A percentile compares a stretch with the other conserved stretches of the same genome.
These are phyloP conservation scores for Sebastiscus albofasciatus DNA, from an alignment of 2,797 vertebrate species.

Conservation along the genomic window DNA sequence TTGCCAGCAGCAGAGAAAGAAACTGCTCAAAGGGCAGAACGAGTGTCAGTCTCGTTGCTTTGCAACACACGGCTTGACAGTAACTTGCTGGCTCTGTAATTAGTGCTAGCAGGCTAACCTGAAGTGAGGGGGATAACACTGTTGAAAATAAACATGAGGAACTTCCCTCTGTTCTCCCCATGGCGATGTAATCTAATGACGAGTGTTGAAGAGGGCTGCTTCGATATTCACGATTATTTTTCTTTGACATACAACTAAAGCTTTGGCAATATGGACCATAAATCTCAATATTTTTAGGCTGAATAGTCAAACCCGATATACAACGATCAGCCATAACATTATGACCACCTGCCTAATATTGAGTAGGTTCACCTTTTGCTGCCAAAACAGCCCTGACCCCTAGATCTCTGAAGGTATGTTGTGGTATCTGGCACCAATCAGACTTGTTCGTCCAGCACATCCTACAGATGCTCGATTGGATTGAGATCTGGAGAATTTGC, in stretches of 20 bases:
- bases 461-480: no score
- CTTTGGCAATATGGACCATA: no score
- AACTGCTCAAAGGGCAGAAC: background rate
- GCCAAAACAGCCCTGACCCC: no score
- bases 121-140: background rate
- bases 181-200: background rate
- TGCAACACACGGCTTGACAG: background rate
- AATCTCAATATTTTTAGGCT: no score
- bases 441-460: no score
- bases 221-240: background rate
- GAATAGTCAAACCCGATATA: no score
- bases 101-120: conserved; percentile 20
- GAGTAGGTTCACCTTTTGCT: no score
- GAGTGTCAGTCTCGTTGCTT: background rate
- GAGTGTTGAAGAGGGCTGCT: background rate
- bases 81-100: conserved; percentile 15
- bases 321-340: no score
- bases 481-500: no score
- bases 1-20: background rate
- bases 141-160: conserved; percentile 25
- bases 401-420: no score
- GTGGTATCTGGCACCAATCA: no score
- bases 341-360: no score
- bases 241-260: background rate
- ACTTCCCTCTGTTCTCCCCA: background rate